phyloP scores from a whole-genome alignment of 2,797 vertebrate genomes.

The Pseudomugil tenellus region DNA sequence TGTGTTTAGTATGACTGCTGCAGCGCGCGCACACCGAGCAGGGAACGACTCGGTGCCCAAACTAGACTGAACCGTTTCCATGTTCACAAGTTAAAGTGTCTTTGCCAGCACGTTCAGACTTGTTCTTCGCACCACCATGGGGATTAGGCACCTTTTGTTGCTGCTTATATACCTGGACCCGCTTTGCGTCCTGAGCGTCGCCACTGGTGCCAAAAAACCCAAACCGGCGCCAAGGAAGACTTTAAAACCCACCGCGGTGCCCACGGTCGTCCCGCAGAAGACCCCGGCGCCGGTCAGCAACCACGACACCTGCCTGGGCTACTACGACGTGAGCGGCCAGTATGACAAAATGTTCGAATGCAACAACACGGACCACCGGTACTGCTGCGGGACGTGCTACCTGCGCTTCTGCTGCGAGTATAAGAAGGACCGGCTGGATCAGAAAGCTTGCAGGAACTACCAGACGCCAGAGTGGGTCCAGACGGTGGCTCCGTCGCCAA shows the following conservation, averaged over 20 bases:
- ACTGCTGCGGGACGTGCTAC: conserved; percentile 98
- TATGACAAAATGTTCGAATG: conserved; percentile 97
- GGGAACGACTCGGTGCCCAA: conserved; percentile 49
- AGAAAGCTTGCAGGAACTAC: conserved; percentile 93
- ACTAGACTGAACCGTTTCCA: conserved; percentile 51
- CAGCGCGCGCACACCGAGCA: conserved; percentile 47
- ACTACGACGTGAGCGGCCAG: conserved; percentile 98
- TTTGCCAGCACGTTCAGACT: conserved; percentile 19
- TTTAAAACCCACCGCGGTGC: conserved; percentile 71
- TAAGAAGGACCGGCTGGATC: conserved; percentile 92
- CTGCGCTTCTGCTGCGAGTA: conserved; percentile 98
- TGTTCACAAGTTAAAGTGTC: conserved; percentile 36
- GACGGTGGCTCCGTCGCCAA: conserved; percentile 82
- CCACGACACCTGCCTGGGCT: conserved; percentile 93
- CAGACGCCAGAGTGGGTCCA: conserved; percentile 89
- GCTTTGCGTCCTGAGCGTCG: conserved; percentile 78
- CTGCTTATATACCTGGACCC: conserved; percentile 85
- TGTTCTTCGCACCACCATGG: conserved; percentile 72
- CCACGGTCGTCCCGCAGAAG: conserved; percentile 69
- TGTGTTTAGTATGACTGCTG: conserved; percentile 60
- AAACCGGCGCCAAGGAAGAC: conserved; percentile 68
- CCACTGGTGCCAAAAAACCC: conserved; percentile 75
- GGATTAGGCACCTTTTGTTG: conserved; percentile 82
- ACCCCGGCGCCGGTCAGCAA: conserved; percentile 69
- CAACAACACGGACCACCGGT: conserved; percentile 96